phyloP scores from a whole-genome alignment of 2,797 vertebrate genomes.

The Phoeniculus purpureus region DNA sequence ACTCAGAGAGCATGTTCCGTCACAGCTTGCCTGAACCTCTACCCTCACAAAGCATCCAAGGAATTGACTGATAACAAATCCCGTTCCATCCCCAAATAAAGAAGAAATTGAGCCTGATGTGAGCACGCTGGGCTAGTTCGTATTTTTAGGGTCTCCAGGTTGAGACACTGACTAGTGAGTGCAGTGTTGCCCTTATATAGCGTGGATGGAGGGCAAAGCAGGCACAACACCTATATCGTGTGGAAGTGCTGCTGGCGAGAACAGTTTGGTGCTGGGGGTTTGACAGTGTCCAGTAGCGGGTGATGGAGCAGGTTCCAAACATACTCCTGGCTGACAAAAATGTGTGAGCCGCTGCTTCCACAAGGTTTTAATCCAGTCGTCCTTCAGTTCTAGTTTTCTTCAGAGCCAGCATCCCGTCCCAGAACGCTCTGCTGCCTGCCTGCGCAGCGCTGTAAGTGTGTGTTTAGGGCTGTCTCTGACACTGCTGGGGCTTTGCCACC shows the following conservation, averaged over 20 bases:
- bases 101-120: not conserved
- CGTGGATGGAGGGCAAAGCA: fast-evolving
- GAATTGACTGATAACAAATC: conserved; percentile 63
- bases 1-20: not conserved
- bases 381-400: not conserved
- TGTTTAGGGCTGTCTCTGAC: not conserved
- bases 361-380: fast-evolving
- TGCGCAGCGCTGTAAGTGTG: fast-evolving
- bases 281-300: fast-evolving
- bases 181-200: not conserved
- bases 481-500: fast-evolving
- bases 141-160: not conserved
- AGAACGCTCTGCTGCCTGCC: fast-evolving
- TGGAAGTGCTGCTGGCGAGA: not conserved
- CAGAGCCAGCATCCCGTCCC: not conserved
- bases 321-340: fast-evolving
- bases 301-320: not conserved
- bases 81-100: conserved; percentile 49
- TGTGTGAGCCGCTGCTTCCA: not conserved
- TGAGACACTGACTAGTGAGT: not conserved
- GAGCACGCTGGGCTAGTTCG: not conserved
- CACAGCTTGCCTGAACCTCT: conserved; percentile 46
- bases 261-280: fast-evolving
- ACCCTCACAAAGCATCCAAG: conserved; percentile 17
- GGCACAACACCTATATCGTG: not conserved